Evolutionary conservation across 2,113 vertebrate species (phyloP).

Genomic region (Petroica traversi): DNA sequence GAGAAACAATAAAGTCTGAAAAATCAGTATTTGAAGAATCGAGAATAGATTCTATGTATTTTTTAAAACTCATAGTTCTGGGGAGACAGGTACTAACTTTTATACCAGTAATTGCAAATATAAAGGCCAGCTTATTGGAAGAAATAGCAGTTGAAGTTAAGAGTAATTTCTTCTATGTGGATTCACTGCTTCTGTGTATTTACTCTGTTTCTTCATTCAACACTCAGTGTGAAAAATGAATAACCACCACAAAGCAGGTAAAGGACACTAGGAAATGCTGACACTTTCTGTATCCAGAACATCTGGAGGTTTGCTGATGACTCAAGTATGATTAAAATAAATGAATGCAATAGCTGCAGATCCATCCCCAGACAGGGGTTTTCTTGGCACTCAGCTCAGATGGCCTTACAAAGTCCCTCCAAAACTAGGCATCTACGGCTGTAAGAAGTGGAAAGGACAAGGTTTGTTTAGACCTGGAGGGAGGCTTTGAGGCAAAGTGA

Average conservation of each 20-base stretch:
- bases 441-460: not conserved
- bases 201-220: not conserved
- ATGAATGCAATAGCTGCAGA: constrained; percentile 29
- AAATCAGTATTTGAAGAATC: not conserved
- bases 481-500: not conserved
- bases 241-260: not conserved
- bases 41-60: not conserved
- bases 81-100: not conserved
- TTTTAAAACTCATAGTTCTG: not conserved
- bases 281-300: not conserved
- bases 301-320: not conserved
- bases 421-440: not conserved
- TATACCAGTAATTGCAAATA: not conserved
- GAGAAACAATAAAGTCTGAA: not conserved
- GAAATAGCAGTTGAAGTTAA: not conserved
- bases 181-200: not conserved
- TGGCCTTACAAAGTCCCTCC: not conserved
- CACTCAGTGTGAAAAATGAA: constrained; percentile 2
- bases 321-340: constrained; percentile 44
- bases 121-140: not conserved
- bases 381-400: not conserved
- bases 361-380: not conserved
- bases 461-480: not conserved
- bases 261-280: not conserved
- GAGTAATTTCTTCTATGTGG: not conserved